A percentile compares a stretch with the other conserved stretches of the same genome.
Conservation (phyloP, 64 coral and sea anemone species). For the Anthopleura sola region DNA sequence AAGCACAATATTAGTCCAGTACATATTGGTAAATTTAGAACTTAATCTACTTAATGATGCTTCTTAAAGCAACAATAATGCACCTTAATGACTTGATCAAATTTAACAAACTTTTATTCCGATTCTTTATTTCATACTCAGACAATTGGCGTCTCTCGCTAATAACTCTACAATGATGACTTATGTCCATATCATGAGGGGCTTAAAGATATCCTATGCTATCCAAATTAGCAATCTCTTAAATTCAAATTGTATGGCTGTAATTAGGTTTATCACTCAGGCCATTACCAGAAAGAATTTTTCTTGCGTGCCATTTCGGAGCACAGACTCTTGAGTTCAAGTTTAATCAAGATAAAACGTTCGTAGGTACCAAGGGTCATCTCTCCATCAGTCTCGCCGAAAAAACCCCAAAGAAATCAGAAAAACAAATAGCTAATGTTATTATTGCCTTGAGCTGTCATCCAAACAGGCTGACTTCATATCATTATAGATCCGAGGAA, state of each 20-base stretch:
- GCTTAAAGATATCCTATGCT: conserved; percentile 82
- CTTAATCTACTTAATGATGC: conserved; percentile 1
- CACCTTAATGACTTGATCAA: conserved; percentile 23
- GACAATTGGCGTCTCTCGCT: conserved; percentile 55
- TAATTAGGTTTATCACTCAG: conserved; percentile 76
- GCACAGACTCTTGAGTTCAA: conserved; percentile 24
- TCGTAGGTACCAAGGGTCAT: conserved; percentile 50
- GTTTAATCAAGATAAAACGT: conserved; percentile 45
- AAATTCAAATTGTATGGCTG: conserved; percentile 66
- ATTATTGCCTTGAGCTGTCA: conserved; percentile 55
- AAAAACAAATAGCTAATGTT: conserved; percentile 57
- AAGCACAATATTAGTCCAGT: neutral
- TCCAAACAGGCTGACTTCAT: conserved; percentile 42
- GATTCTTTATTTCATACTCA: conserved; percentile 60
- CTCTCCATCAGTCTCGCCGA: conserved; percentile 18
- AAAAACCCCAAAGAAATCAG: conserved; percentile 33
- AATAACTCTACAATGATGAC: conserved; percentile 87
- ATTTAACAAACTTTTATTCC: conserved; percentile 44
- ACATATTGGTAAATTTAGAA: neutral
- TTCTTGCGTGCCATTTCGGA: conserved; percentile 29
- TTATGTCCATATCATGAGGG: conserved; percentile 73
- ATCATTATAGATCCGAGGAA: conserved; percentile 45
- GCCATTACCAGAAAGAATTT: conserved; percentile 73
- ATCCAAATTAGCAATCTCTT: conserved; percentile 92
- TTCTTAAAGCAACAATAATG: conserved; percentile 10